Conservation (phyloP, 2,113 vertebrate species). For the Genyomyrus donnyi region DNA sequence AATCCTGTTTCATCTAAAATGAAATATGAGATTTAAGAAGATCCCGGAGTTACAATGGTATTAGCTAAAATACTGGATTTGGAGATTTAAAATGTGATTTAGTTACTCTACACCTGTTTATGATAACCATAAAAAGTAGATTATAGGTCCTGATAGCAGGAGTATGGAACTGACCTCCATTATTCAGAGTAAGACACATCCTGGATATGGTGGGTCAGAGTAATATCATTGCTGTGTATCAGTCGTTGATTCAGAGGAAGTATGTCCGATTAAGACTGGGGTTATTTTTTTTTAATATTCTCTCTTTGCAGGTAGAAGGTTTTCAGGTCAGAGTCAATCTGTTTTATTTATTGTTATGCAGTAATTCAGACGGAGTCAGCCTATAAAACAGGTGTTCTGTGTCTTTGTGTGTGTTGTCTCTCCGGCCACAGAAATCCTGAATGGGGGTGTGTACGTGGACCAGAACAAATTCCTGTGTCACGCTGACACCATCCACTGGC, state of each 20-base stretch:
- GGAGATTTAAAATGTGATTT: background rate
- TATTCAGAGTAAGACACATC: background rate
- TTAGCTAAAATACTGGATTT: background rate
- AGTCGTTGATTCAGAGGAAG: background rate
- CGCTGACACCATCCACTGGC: conserved; percentile 92
- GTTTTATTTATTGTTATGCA: background rate
- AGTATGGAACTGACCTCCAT: background rate
- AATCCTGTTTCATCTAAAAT: background rate
- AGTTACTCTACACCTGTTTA: background rate
- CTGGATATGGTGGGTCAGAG: background rate
- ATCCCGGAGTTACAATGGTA: background rate
- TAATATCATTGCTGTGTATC: background rate
- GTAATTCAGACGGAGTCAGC: background rate
- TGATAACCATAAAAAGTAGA: background rate
- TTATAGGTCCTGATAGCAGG: background rate
- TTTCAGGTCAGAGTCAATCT: background rate
- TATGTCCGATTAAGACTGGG: background rate
- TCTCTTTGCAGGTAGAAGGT: background rate
- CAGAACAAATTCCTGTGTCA: conserved; percentile 95
- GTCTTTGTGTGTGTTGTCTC: conserved; percentile 18
- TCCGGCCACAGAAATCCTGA: conserved; percentile 77
- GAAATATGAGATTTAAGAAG: background rate
- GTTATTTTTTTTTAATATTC: background rate
- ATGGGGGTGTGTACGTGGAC: conserved; percentile 89
- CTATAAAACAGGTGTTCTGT: background rate